These are phyloP conservation scores for Ceraclea dissimilis DNA, from an alignment of 2,888 invertebrate genomes.

Conservation along the genomic window DNA sequence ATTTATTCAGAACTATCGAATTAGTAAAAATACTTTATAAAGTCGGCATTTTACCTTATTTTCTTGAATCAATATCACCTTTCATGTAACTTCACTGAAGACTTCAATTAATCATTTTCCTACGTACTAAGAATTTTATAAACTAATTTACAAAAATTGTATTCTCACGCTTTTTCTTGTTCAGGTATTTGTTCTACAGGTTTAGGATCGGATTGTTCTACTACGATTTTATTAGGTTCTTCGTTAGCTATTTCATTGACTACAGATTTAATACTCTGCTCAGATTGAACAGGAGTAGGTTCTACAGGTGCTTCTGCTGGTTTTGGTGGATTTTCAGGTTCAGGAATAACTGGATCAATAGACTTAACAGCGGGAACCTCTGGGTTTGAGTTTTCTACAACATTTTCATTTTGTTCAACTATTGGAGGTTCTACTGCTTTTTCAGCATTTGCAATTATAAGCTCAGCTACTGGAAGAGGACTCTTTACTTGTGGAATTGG, in stretches of 20 bases:
- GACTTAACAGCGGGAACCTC: neutral
- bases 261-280: neutral
- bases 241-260: neutral
- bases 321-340: constrained; percentile 5
- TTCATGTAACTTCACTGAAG: neutral
- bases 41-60: too few species aligned
- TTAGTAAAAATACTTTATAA: too few species aligned
- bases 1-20: neutral
- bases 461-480: constrained; percentile 30
- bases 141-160: neutral
- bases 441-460: constrained; percentile 16
- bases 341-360: neutral
- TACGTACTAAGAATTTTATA: neutral
- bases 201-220: constrained; percentile 12
- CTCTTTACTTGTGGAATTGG: constrained; percentile 32
- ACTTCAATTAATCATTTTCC: neutral
- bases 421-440: neutral
- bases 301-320: constrained; percentile 10
- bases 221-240: neutral
- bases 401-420: neutral
- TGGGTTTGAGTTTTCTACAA: neutral
- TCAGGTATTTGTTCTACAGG: neutral
- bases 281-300: neutral
- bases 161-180: neutral
- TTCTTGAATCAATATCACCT: too few species aligned